Evolutionary conservation across 2,888 invertebrate species (phyloP).

Genomic region (Heliconius erato): DNA sequence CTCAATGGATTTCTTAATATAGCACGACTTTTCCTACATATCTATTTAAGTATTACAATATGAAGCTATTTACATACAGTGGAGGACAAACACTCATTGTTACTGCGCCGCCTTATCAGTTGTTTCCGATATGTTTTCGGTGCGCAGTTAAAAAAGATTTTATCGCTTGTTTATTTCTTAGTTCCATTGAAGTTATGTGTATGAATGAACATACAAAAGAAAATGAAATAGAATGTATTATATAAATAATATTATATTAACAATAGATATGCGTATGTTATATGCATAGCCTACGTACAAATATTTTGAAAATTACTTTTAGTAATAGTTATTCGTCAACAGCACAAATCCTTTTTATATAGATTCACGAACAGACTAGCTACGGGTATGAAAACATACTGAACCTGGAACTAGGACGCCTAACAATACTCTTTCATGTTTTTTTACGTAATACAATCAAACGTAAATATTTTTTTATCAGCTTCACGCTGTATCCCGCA

Average conservation of each 20-base stretch:
- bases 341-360: too few species aligned
- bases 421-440: too few species aligned
- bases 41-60: constrained; percentile 36
- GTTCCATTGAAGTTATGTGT: not conserved
- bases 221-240: too few species aligned
- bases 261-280: not conserved
- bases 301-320: too few species aligned
- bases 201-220: not conserved
- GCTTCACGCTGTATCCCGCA: too few species aligned
- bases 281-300: too few species aligned
- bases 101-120: constrained; percentile 33
- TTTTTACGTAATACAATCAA: too few species aligned
- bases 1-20: constrained; percentile 29
- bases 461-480: too few species aligned
- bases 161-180: not conserved
- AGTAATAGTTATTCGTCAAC: too few species aligned
- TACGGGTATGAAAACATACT: too few species aligned
- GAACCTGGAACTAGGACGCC: too few species aligned
- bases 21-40: constrained; percentile 25
- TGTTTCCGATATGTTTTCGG: constrained; percentile 35
- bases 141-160: constrained; percentile 36
- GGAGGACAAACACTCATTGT: constrained; percentile 26
- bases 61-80: constrained; percentile 30
- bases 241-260: not conserved
- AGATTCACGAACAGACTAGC: too few species aligned